Percentiles rank a stretch among this genome's conserved stretches.
Conservation (phyloP, 2,888 invertebrate species). For the Amiota minor region DNA sequence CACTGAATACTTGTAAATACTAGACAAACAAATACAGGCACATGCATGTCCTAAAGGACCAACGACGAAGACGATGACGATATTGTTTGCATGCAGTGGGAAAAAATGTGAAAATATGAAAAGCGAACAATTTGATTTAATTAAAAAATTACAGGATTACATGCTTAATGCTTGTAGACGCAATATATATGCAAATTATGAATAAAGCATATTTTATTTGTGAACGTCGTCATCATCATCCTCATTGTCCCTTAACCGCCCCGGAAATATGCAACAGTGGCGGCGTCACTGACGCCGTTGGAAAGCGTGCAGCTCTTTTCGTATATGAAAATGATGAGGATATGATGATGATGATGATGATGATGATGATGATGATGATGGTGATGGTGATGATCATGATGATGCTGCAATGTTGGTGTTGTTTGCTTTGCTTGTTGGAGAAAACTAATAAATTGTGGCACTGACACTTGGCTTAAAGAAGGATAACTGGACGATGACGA, state of each 20-base stretch:
- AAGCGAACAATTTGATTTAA: conserved; percentile 63
- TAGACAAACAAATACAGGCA: not conserved
- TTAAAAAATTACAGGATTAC: conserved; percentile 70
- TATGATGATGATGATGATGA: conserved; percentile 37
- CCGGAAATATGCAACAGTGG: conserved; percentile 60
- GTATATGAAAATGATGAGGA: conserved; percentile 37
- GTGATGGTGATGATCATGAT: conserved; percentile 40
- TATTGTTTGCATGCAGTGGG: not conserved
- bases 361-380: conserved; percentile 43
- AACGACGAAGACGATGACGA: no score
- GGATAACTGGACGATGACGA: conserved; percentile 65
- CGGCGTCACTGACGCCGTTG: not conserved
- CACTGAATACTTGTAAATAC: not conserved
- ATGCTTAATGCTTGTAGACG: conserved; percentile 66
- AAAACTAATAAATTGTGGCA: conserved; percentile 68
- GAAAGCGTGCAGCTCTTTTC: conserved; percentile 19
- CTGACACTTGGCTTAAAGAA: conserved; percentile 68
- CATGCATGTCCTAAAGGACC: not conserved
- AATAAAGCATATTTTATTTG: conserved; percentile 65
- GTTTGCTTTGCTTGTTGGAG: conserved; percentile 53
- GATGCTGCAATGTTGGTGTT: conserved; percentile 40
- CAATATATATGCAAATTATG: conserved; percentile 70
- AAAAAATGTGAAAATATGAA: conserved; percentile 23
- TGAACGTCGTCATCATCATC: conserved; percentile 41
- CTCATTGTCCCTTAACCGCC: conserved; percentile 34